A percentile compares a stretch with the other conserved stretches of the same genome.
Conservation (phyloP, 2,888 invertebrate genomes). For the Synergus gifuensis region DNA sequence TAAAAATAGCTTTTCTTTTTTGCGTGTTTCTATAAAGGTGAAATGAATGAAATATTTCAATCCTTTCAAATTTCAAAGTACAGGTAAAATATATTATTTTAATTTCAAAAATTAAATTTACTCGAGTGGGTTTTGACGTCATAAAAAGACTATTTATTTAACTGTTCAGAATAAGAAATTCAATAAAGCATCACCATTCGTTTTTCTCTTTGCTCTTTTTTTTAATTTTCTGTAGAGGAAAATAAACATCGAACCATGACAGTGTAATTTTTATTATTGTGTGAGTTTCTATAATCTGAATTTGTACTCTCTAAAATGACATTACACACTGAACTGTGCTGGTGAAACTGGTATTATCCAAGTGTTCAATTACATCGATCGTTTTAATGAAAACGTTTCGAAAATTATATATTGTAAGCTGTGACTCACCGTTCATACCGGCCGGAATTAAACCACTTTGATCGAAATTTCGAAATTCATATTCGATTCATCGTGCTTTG, state of each 20-base stretch:
- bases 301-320: background rate
- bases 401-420: background rate
- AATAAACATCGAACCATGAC: background rate
- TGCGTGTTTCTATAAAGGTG: background rate
- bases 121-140: no score
- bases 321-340: background rate
- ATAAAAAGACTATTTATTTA: background rate
- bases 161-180: background rate
- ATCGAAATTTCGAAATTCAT: background rate
- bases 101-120: no score
- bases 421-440: background rate
- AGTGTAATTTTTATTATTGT: background rate
- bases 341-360: background rate
- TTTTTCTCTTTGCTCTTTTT: background rate
- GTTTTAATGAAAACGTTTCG: slow-evolving; percentile 12
- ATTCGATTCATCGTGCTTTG: background rate
- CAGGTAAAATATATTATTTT: no score
- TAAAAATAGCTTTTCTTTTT: background rate
- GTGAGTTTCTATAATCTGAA: background rate
- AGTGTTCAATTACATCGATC: slow-evolving; percentile 47
- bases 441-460: background rate
- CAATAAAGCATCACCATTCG: background rate
- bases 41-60: background rate
- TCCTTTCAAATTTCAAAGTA: background rate
- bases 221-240: background rate